Conservation (phyloP, 2,888 invertebrate genomes). For the Protodeltote pygarga region DNA sequence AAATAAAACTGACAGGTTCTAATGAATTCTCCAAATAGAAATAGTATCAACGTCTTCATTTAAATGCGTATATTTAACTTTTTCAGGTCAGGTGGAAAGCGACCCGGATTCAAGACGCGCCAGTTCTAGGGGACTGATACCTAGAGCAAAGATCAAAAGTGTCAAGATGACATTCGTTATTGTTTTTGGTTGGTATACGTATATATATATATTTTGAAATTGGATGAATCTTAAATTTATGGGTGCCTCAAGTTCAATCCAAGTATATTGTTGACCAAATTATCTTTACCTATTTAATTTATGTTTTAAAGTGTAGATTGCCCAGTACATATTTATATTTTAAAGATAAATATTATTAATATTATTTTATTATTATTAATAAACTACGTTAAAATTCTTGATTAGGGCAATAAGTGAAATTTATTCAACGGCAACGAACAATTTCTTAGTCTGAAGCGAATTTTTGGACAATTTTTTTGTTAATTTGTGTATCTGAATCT, state of each 20-base stretch:
- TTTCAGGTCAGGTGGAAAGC: conserved; percentile 80
- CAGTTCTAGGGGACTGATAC: conserved; percentile 96
- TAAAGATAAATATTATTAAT: too few species aligned
- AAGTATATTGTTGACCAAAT: conserved; percentile 2
- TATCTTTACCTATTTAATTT: conserved; percentile 7
- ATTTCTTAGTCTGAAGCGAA: too few species aligned
- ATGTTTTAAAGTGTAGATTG: neutral
- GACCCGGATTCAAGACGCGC: conserved; percentile 90
- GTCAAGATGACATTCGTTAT: conserved; percentile 99
- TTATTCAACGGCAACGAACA: too few species aligned
- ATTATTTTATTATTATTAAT: too few species aligned
- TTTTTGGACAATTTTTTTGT: too few species aligned
- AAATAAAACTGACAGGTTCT: conserved; percentile 36
- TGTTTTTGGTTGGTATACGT: conserved; percentile 91
- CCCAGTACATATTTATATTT: too few species aligned
- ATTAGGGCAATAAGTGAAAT: too few species aligned
- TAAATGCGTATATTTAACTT: conserved; percentile 25
- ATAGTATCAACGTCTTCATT: conserved; percentile 27
- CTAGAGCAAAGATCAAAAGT: conserved; percentile 98
- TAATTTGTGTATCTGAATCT: too few species aligned
- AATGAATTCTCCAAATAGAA: conserved; percentile 44
- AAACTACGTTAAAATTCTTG: too few species aligned
- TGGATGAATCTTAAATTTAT: conserved; percentile 18
- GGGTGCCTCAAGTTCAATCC: conserved; percentile 7
- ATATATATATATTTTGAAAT: conserved; percentile 20